Base-by-base conservation (phyloP, 2,888 invertebrate species). In the Mayetiola destructor region DNA sequence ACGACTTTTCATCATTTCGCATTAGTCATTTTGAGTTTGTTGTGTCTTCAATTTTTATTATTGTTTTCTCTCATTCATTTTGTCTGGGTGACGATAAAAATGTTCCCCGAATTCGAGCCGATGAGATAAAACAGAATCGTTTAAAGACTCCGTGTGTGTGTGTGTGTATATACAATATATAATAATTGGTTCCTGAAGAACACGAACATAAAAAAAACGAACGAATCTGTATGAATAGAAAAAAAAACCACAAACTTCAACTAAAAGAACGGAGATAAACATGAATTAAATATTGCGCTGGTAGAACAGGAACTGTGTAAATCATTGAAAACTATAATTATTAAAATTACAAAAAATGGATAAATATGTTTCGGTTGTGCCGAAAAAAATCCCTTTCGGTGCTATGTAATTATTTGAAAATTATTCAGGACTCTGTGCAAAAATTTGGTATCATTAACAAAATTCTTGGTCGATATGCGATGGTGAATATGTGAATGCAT, bases 331-430 rank as follows among this genome's bases (percentile, higher is more conserved):
- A 27, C 6, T 48, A n/a, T 3, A 6, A 8, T 16, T 48, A 12
- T 8, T 8, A 6, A 9, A 40, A 40, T 6, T 20, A 3, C 16
- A n/a, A 21, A 23, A 23, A 42, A 3, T 42, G 42, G 21, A 14
- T 21, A 14, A 42, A 16, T 5, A 39, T 36, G 6, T 36, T 36
- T 36, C 4, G 3, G 8, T 8, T 36, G 32, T 32, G 6, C 32
- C 10, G 8, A 9, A 32, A n/a, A n/a, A 6, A 6, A 32, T 32
- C 32, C n/a, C 32, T 32, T 32, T 32, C 32, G 6, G 10, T 32
- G 32, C 42, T 6, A 27, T 27, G 27, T 48, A 48, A 48, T 48
- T 48, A 48, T 48, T 27, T 14, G 48, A 48, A 48, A 48, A 48
- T 48, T 48, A 48, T 48, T 23, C 48, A n/a, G n/a, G n/a, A n/a